Conservation (phyloP, 2,888 invertebrate genomes). For the Drosophila pegasa region DNA sequence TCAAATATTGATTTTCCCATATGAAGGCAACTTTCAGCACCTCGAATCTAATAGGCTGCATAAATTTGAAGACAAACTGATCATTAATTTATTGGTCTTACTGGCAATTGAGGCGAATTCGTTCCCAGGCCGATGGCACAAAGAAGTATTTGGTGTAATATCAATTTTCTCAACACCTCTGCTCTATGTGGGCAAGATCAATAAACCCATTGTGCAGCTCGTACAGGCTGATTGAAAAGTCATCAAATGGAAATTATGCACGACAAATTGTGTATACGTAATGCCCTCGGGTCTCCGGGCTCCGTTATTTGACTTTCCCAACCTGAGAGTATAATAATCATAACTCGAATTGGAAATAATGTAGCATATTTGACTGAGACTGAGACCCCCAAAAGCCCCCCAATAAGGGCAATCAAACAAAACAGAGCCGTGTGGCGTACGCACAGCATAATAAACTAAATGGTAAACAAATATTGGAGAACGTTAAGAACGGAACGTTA, state of each 20-base stretch:
- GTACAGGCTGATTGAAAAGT: slow-evolving; percentile 59
- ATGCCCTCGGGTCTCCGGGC: slow-evolving; percentile 1
- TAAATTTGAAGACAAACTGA: slow-evolving; percentile 2
- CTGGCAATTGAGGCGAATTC: slow-evolving; percentile 6
- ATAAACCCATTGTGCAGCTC: slow-evolving; percentile 62
- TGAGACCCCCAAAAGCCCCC: slow-evolving; percentile 15
- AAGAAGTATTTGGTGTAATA: slow-evolving; percentile 53
- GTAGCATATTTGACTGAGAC: slow-evolving; percentile 40
- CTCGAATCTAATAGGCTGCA: slow-evolving; percentile 23
- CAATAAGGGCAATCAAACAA: slow-evolving; percentile 80
- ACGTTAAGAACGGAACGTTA: slow-evolving; percentile 42
- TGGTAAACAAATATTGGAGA: slow-evolving; percentile 75
- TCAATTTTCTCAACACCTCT: slow-evolving; percentile 71
- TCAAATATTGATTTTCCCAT: slow-evolving; percentile 2
- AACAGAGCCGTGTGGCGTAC: slow-evolving; percentile 56
- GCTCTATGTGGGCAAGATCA: slow-evolving; percentile 65
- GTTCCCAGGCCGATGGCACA: slow-evolving; percentile 49
- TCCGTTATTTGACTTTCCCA: slow-evolving; percentile 79
- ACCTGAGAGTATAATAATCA: slow-evolving; percentile 73
- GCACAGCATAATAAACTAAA: slow-evolving; percentile 76
- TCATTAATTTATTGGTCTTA: slow-evolving; percentile 31
- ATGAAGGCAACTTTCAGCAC: not conserved
- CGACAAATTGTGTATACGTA: slow-evolving; percentile 40
- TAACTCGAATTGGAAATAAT: slow-evolving; percentile 77
- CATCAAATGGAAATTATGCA: slow-evolving; percentile 78